These are phyloP conservation scores for Sternarchorhynchus goeldii DNA, from an alignment of 2,797 vertebrate species.

Conservation along the genomic window DNA sequence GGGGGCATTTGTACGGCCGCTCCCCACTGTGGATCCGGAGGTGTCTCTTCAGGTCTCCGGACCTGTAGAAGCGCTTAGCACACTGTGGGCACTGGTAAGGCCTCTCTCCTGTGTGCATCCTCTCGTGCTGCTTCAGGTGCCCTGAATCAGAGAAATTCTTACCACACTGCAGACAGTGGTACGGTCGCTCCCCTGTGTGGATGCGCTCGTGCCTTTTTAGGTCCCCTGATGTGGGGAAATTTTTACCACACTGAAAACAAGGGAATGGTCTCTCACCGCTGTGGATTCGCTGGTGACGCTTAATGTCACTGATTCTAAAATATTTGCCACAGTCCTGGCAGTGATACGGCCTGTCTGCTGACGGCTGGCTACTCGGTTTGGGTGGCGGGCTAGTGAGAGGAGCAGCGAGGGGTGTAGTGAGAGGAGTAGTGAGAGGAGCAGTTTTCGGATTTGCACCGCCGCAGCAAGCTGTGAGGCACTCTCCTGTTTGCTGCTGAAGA, in stretches of 20 bases:
- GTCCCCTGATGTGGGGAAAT: conserved; percentile 54
- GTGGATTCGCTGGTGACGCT: conserved; percentile 56
- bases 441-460: conserved; percentile 42
- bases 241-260: conserved; percentile 55
- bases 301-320: conserved; percentile 56
- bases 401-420: conserved; percentile 15
- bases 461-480: conserved; percentile 55
- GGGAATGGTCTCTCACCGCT: conserved; percentile 54
- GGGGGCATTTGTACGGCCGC: conserved; percentile 55
- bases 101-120: conserved; percentile 55
- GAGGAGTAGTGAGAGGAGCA: conserved; percentile 16
- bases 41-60: conserved; percentile 52
- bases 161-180: conserved; percentile 53
- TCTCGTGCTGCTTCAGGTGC: conserved; percentile 57
- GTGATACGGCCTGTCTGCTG: conserved; percentile 54
- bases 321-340: conserved; percentile 56
- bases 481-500: conserved; percentile 58
- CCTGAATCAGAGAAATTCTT: conserved; percentile 55
- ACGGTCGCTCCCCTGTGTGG: conserved; percentile 55
- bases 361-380: conserved; percentile 37
- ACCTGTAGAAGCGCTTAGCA: conserved; percentile 56
- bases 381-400: conserved; percentile 26
- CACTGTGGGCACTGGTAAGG: conserved; percentile 56
- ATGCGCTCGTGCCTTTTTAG: conserved; percentile 55
- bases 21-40: conserved; percentile 55